Percentiles rank a stretch among this genome's conserved stretches.
Conservation (phyloP, 1,140 invertebrate genomes). For the Ooceraea biroi region DNA sequence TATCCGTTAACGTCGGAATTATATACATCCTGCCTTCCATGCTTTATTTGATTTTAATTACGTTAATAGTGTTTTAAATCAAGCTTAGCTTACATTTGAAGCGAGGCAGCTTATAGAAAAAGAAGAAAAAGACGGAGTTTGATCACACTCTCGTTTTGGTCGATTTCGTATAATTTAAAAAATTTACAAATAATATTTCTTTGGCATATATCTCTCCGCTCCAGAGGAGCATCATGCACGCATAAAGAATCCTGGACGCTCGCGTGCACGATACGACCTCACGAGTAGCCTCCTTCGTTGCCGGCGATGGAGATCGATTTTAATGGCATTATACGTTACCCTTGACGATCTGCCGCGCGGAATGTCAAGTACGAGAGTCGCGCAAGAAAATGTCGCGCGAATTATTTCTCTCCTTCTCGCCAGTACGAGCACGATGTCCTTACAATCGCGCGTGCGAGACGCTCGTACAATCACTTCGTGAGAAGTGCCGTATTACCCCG, state of each 20-base stretch:
- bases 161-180: no score
- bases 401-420: constrained; percentile 44
- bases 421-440: constrained; percentile 47
- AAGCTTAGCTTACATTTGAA: neutral
- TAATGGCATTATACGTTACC: constrained; percentile 67
- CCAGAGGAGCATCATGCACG: neutral
- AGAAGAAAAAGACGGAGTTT: neutral
- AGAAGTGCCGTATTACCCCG: constrained; percentile 36
- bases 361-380: constrained; percentile 66
- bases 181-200: neutral
- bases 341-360: constrained; percentile 65
- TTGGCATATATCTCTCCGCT: neutral
- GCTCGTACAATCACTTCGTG: constrained; percentile 40
- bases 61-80: neutral
- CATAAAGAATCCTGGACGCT: constrained; percentile 1
- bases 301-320: constrained; percentile 64
- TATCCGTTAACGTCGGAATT: neutral
- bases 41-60: neutral
- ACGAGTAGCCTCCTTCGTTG: constrained; percentile 63
- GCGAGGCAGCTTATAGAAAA: neutral
- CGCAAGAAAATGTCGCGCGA: constrained; percentile 50
- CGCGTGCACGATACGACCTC: constrained; percentile 35
- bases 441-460: constrained; percentile 29
- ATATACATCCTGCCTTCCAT: neutral
- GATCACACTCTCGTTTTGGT: neutral